Conservation (phyloP, 2,797 vertebrate genomes). For the Pseudochromis fuscus region DNA sequence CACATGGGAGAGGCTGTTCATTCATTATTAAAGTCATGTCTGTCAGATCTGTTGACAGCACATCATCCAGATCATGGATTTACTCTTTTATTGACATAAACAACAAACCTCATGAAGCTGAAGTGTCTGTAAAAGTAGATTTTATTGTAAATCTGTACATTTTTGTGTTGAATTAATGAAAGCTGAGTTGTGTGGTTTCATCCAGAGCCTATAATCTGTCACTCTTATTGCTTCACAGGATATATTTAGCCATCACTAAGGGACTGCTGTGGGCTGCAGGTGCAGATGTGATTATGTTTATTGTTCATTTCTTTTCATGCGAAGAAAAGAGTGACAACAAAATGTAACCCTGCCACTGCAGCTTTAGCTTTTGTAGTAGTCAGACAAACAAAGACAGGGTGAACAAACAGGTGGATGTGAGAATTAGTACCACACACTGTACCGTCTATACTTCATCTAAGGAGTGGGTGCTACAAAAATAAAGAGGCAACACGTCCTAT, state of each 20-base stretch:
- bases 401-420: conserved; percentile 20
- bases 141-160: background rate
- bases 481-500: background rate
- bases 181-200: conserved; percentile 8
- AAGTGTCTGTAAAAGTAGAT: background rate
- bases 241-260: conserved; percentile 17
- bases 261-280: conserved; percentile 3
- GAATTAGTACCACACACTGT: conserved; percentile 6
- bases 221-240: conserved; percentile 9
- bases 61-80: too few species aligned
- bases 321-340: conserved; percentile 34
- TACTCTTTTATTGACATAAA: background rate
- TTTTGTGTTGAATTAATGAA: conserved; percentile 22
- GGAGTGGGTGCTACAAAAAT: conserved; percentile 9
- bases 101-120: background rate
- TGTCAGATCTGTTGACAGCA: conserved; percentile 10
- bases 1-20: too few species aligned
- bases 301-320: conserved; percentile 10
- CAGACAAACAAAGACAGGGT: conserved; percentile 22
- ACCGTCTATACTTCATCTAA: too few species aligned
- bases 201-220: conserved; percentile 11
- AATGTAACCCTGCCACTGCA: background rate
- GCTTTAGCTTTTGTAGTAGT: conserved; percentile 15
- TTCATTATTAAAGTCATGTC: too few species aligned
- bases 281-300: conserved; percentile 6